Base-by-base conservation (phyloP, 1,140 invertebrate species). In the Araneus ventricosus region DNA sequence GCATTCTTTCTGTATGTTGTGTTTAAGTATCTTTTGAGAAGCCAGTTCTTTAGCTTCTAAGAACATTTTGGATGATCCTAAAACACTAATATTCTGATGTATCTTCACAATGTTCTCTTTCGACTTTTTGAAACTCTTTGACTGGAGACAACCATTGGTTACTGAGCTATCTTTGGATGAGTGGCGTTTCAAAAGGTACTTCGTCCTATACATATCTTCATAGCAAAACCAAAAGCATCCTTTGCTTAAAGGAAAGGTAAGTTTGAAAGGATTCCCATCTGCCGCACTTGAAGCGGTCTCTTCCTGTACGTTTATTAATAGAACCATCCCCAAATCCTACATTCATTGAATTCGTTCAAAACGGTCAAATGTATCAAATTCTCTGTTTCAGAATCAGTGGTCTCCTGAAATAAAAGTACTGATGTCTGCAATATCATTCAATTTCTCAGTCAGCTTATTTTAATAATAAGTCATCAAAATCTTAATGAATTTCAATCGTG, bases 151-250 rank as follows among this genome's bases (percentile, higher is more conserved):
- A n/a, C 59, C n/a, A 61, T 61, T 61, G 59, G 59, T 22, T 7
- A 63, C 24, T 24, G 20, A 24, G 59, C n/a, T 63, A 63, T 63
- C 59, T 79, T 30, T 34, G 24, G 70, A 79, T 20, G 27, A 37
- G 34, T 20, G 27, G 1, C 70, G 70, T 17, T 79, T 30, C 70
- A 37, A 37, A 79, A 30, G 14, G 27, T 37, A 79, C 34, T 79
- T 79, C 70, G 70, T 79, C 70, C 70, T 79, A 37, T 79, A 79
- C 70, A 79, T 79, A 79, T 79, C 27, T 37, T 79, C 70, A 20
- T 37, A 30, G 27, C 70, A 14, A 20, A 17, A 20, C 17, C 70
- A 7, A 1, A 37, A 24, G 34, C 70, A 79, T 37, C 27, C 24
- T 34, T 20, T 79, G 34, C 70, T 34, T 79, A 79, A 30, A 79